Base-by-base conservation (phyloP, 1,140 invertebrate genomes). In the Aricia agestis region DNA sequence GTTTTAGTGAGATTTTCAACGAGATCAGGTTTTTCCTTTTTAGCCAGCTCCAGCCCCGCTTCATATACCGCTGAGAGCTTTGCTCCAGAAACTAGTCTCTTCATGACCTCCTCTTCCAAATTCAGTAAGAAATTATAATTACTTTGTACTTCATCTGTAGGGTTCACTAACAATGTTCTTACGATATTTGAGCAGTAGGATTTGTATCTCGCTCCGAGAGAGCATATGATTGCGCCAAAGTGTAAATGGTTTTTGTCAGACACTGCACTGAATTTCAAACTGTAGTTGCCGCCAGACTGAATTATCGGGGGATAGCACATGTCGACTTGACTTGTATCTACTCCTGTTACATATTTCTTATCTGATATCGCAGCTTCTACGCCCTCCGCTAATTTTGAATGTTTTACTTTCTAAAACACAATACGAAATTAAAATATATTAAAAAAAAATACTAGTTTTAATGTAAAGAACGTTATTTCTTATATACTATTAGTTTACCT, bases 261-360 rank as follows among this genome's bases (percentile, higher is more conserved):
- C 41, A 94, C 94, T 61, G 96, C 97, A 86, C 97, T 99, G 86
- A 99, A 99, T 92, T 99, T 99, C 1, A 99, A 93, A 83, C 95
- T 98, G 92, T 99, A 99, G 83, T 98, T 96, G 7, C 98, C 98
- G 36, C 99, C 99, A 76, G 98, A 99, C 87, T 99, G 99, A 83
- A 99, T 98, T 72, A 99, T 99, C 0, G 98, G 96, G 2, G 98
- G 98, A 90, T 99, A 99, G 89, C 98, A 99, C 94, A 98, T 97
- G 84, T 99, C 98, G 6, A 99, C 93, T 84, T 98, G 95, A 17
- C 94, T 94, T 0, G 95, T 93, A 89, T 99, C 98, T 6, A 98
- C 95, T 19, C 96, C 96, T 74, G 95, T 94, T 0, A 99, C 96
- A 93, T 98, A 99, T 90, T 99, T 99, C 83, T 99, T 99, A 82